These are phyloP conservation scores for Tamandua tetradactyla DNA, from an alignment of 2,797 vertebrate genomes.

Conservation along the genomic window DNA sequence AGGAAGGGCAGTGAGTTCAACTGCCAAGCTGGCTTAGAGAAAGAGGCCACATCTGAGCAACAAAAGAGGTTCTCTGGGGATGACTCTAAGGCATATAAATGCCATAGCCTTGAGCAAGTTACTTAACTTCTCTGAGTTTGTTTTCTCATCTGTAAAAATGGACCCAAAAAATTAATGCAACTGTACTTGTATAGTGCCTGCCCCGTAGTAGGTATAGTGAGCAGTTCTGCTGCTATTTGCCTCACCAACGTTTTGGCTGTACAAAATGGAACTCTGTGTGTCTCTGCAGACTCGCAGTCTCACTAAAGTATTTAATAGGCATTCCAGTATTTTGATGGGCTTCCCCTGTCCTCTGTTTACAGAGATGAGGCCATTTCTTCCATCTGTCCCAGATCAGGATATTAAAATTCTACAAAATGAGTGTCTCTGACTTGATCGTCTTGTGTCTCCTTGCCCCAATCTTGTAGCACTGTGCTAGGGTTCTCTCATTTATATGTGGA, in stretches of 20 bases:
- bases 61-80: no score
- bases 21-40: no score
- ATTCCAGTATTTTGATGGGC: neutral
- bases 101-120: neutral
- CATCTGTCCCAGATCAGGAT: slow-evolving; percentile 9
- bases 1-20: no score
- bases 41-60: no score
- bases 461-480: neutral
- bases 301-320: neutral
- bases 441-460: neutral
- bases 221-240: neutral
- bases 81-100: no score
- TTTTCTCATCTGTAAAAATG: neutral
- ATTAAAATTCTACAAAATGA: slow-evolving; percentile 12
- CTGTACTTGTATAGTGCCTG: neutral
- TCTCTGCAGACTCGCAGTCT: neutral
- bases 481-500: neutral
- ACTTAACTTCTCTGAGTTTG: neutral
- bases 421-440: no score
- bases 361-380: neutral
- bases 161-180: neutral
- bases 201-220: neutral
- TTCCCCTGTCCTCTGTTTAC: neutral
- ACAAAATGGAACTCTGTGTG: fast-evolving
- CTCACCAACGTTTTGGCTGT: neutral